A percentile compares a stretch with the other conserved stretches of the same genome.
Conservation (phyloP, 2,888 invertebrate genomes). For the Sisyra nigra region DNA sequence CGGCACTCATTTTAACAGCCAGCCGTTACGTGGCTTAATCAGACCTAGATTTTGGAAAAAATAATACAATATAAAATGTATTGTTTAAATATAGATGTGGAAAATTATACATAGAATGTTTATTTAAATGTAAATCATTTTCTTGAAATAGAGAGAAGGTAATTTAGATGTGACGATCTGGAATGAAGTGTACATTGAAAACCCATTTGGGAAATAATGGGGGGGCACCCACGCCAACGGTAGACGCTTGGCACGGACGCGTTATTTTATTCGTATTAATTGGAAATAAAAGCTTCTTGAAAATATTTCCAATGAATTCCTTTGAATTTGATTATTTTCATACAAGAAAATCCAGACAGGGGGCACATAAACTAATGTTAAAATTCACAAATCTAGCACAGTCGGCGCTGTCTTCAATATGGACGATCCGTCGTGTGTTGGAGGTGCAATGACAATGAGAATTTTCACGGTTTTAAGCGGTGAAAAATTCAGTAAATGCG, state of each 20-base stretch:
- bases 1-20: no score
- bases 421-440: constrained; percentile 23
- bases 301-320: background rate
- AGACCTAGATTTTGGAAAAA: background rate
- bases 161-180: no score
- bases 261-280: background rate
- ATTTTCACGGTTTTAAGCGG: no score
- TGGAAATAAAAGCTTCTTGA: background rate
- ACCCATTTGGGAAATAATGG: background rate
- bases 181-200: no score
- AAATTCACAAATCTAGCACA: constrained; percentile 50
- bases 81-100: no score
- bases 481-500: no score
- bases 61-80: no score
- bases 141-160: no score
- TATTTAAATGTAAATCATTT: no score
- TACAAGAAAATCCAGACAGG: constrained; percentile 22
- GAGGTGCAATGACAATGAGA: constrained; percentile 1
- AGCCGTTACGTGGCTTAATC: no score
- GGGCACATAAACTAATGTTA: constrained; percentile 43
- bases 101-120: no score
- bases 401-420: constrained; percentile 52
- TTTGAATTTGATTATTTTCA: constrained; percentile 4
- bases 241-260: background rate
- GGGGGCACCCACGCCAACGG: background rate